Percentiles rank a stretch among this genome's conserved stretches.
These are phyloP conservation scores for Leptopterna dolabrata DNA, from an alignment of 2,888 invertebrate species.

Conservation along the genomic window DNA sequence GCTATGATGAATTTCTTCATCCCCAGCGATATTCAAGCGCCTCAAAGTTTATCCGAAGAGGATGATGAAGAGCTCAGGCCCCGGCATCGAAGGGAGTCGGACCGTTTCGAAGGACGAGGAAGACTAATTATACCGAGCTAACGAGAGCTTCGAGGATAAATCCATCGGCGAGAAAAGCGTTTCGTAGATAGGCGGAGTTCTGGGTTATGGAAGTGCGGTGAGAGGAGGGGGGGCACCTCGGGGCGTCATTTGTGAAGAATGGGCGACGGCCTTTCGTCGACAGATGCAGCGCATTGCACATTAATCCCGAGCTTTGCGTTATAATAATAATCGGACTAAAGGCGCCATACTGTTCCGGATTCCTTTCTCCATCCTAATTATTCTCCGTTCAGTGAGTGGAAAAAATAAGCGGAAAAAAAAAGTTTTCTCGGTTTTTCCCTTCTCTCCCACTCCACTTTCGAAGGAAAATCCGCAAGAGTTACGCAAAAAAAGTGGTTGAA, in stretches of 20 bases:
- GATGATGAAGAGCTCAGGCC: slow-evolving; percentile 22
- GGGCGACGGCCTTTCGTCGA: slow-evolving; percentile 20
- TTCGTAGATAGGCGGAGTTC: no score
- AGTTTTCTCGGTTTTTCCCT: background rate
- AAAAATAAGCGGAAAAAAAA: background rate
- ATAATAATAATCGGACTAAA: slow-evolving; percentile 29
- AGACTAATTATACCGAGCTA: slow-evolving; percentile 37
- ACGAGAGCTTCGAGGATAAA: slow-evolving; percentile 26
- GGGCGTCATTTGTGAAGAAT: slow-evolving; percentile 46
- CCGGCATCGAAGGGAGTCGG: background rate
- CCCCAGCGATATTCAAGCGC: no score
- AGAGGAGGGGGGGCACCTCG: background rate
- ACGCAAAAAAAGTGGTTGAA: background rate
- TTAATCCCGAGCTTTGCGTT: slow-evolving; percentile 24
- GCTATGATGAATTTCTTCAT: background rate
- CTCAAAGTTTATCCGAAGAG: background rate
- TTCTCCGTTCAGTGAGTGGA: background rate
- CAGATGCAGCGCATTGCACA: slow-evolving; percentile 52
- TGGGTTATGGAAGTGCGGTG: background rate
- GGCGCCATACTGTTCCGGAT: slow-evolving; percentile 39
- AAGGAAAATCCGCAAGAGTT: background rate
- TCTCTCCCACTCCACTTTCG: background rate
- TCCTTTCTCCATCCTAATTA: background rate
- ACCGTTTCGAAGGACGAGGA: background rate
- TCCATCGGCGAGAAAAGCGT: background rate